phyloP scores from a whole-genome alignment of 2,113 vertebrate species.

The Atlantisia rogersi region DNA sequence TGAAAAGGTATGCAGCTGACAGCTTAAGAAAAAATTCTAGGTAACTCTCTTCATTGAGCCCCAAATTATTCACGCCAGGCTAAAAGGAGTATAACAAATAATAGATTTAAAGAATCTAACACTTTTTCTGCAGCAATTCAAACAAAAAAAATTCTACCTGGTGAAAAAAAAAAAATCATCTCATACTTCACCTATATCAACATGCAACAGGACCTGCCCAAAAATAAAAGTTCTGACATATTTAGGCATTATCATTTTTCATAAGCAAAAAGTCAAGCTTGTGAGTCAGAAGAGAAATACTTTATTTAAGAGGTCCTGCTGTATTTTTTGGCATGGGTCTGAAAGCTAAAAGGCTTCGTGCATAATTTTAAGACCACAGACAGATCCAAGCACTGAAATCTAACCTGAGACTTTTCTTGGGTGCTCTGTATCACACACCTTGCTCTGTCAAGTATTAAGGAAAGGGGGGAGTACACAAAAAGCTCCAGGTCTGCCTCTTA shows the following conservation, averaged over 20 bases:
- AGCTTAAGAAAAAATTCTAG: neutral
- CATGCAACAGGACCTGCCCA: neutral
- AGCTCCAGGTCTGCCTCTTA: neutral
- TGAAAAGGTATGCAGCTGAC: neutral
- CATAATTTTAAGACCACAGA: neutral
- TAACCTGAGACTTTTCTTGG: neutral
- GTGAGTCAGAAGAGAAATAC: neutral
- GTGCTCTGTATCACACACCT: rapidly evolving
- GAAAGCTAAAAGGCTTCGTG: neutral
- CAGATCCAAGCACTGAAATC: neutral
- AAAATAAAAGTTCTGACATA: neutral
- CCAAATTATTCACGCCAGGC: neutral
- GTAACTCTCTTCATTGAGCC: neutral
- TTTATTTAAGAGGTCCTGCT: neutral
- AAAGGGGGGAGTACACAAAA: neutral
- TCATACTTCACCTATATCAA: neutral
- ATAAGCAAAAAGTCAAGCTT: neutral
- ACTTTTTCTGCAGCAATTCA: neutral
- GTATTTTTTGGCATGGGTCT: neutral
- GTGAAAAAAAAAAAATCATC: neutral
- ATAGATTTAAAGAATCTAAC: neutral
- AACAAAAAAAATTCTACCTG: neutral
- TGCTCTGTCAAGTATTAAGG: neutral
- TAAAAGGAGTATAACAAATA: neutral
- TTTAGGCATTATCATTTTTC: neutral